Evolutionary conservation across 2,797 vertebrate genomes (phyloP).

Genomic region (Dryobates pubescens): DNA sequence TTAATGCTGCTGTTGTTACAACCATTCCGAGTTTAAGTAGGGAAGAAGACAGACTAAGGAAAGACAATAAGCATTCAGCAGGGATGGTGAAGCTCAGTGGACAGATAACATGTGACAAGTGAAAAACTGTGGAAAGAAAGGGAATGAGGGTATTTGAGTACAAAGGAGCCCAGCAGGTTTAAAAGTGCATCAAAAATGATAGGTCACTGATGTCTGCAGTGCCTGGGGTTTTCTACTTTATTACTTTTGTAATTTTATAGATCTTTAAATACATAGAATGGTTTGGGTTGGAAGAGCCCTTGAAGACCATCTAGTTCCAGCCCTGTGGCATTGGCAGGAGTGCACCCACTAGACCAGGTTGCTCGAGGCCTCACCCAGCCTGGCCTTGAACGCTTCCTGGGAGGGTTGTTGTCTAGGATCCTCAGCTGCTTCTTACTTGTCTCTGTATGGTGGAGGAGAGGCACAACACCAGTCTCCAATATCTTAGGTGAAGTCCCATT

Average conservation of each 20-base stretch:
- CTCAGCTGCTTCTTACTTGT: not conserved
- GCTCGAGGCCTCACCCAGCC: too few species aligned
- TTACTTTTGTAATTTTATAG: not conserved
- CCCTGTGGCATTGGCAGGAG: too few species aligned
- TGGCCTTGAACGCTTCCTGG: too few species aligned
- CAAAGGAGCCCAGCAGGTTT: not conserved
- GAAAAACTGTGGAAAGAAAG: not conserved
- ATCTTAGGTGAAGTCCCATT: not conserved
- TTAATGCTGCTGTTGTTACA: not conserved
- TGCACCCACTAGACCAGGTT: too few species aligned
- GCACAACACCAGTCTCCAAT: not conserved
- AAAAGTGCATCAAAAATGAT: not conserved
- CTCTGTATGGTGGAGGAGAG: not conserved
- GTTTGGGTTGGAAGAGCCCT: too few species aligned
- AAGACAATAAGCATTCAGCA: not conserved
- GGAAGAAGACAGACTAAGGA: not conserved
- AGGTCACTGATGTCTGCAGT: rapidly evolving
- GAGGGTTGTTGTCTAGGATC: not conserved
- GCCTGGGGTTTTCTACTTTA: not conserved
- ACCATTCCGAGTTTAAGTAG: not conserved
- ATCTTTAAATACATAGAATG: too few species aligned
- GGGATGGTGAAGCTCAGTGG: not conserved
- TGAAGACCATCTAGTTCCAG: too few species aligned
- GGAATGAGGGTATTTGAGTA: not conserved
- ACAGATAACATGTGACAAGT: not conserved